Evolutionary conservation across 2,888 invertebrate species (phyloP), one percentile per base, ranked within the genome.

Genomic region (Eupelmus urozonus): DNA sequence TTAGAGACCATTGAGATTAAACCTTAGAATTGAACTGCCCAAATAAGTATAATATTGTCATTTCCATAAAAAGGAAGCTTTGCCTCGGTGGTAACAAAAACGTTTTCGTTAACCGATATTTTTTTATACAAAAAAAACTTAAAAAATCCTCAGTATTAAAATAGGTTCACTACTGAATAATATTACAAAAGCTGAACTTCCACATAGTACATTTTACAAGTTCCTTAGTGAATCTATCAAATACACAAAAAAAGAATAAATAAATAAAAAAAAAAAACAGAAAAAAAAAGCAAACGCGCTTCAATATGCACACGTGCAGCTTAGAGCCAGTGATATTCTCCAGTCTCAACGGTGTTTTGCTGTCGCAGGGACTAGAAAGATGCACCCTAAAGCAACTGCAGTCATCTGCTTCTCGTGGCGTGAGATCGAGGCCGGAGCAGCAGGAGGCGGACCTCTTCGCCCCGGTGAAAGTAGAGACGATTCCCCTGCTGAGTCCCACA

Each of bases 321-420:
- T 34, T 34, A 34, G 9, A n/a, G n/a, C n/a, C 9, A 34, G 9
- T 34, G 34, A 34, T 5, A 34, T 34, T 34, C 27, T 34, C 27
- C 23, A 23, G 34, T 42, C 4, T 34, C 13, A 42, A 51, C 18
- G 29, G 1, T 34, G 25, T 5, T 34, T 34, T 34, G 3, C 5
- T 34, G 34, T 34, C 34, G 5, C 83, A 86, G 85, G 81, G 74
- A 80, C 65, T 84, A 81, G 83, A 85, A 87, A 80, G 85, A 89
- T 89, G 89, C 88, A 88, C 82, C 84, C 82, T 76, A 83, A 83
- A 83, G 84, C 81, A 73, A 82, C 84, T 79, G 59, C 85, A 80
- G 83, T 87, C 83, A 84, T 85, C 84, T 88, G 87, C 80, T 87
- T 87, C 86, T 87, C 89, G 85, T 89, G 89, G 89, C 89, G 89